phyloP scores from a whole-genome alignment of 2,888 invertebrate genomes.

The Drosophila leonis region DNA sequence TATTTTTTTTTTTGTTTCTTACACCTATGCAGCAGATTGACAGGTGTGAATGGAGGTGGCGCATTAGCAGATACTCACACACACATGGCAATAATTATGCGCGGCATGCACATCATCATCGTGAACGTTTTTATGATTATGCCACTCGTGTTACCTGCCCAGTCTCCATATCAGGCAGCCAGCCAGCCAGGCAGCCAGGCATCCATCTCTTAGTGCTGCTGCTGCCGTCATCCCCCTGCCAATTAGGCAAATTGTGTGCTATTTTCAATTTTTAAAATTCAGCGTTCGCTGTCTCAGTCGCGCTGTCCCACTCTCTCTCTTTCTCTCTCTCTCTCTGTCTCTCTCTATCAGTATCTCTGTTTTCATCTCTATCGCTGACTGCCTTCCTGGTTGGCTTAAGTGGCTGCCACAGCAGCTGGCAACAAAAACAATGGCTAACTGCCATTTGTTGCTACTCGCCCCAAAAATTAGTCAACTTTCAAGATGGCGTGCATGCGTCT shows the following conservation, averaged over 20 bases:
- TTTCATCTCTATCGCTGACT: slow-evolving; percentile 33
- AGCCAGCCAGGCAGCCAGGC: not conserved
- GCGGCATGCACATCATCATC: slow-evolving; percentile 68
- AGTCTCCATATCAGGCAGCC: not conserved
- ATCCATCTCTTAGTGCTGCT: not conserved
- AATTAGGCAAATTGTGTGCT: slow-evolving; percentile 85
- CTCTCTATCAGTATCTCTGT: slow-evolving; percentile 2
- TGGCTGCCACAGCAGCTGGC: slow-evolving; percentile 53
- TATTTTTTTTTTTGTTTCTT: slow-evolving; percentile 45
- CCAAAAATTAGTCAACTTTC: slow-evolving; percentile 74
- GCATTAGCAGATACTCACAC: slow-evolving; percentile 49
- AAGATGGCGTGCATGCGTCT: slow-evolving; percentile 57
- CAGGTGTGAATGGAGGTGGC: slow-evolving; percentile 61
- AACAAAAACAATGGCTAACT: slow-evolving; percentile 56
- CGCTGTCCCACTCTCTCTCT: not conserved
- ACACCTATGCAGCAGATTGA: slow-evolving; percentile 68
- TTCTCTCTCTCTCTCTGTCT: not conserved
- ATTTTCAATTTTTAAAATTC: slow-evolving; percentile 83
- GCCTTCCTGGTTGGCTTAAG: slow-evolving; percentile 62
- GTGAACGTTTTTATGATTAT: slow-evolving; percentile 70
- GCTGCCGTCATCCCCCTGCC: slow-evolving; percentile 58
- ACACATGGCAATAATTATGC: slow-evolving; percentile 65
- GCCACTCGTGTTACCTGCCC: slow-evolving; percentile 46
- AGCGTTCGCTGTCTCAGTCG: slow-evolving; percentile 45
- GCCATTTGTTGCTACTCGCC: slow-evolving; percentile 61